Percentiles rank a stretch among this genome's conserved stretches.
Evolutionary conservation across 2,797 vertebrate genomes (phyloP).

Genomic region (Leucoraja ocellata): DNA sequence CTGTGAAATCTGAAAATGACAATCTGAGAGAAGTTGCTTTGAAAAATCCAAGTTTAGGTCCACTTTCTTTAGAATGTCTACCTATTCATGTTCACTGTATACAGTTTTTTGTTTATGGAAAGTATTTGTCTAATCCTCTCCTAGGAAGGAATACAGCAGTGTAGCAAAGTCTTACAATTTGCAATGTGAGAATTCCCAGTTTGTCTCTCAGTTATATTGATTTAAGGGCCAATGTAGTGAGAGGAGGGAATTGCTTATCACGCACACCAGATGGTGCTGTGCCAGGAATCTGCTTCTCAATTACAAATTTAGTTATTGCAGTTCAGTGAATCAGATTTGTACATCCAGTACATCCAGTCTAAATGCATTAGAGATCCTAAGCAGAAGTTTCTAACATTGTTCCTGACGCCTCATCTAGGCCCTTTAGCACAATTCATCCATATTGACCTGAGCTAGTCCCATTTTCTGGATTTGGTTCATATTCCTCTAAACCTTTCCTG

Average conservation of each 20-base stretch:
- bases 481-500: no score
- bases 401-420: not conserved
- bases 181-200: not conserved
- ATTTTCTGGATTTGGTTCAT: no score
- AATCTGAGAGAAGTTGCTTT: not conserved
- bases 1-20: not conserved
- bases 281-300: not conserved
- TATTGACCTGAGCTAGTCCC: no score
- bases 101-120: not conserved
- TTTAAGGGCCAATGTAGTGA: not conserved
- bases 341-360: not conserved
- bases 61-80: not conserved
- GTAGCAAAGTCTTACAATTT: not conserved
- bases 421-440: no score
- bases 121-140: not conserved
- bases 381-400: not conserved
- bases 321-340: not conserved
- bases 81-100: not conserved
- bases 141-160: no score
- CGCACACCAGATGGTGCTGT: not conserved
- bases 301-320: not conserved
- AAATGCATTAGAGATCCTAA: not conserved
- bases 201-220: not conserved
- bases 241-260: not conserved
- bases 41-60: not conserved